Conservation (phyloP, 2,797 vertebrate species). For the Labeo calbasu region DNA sequence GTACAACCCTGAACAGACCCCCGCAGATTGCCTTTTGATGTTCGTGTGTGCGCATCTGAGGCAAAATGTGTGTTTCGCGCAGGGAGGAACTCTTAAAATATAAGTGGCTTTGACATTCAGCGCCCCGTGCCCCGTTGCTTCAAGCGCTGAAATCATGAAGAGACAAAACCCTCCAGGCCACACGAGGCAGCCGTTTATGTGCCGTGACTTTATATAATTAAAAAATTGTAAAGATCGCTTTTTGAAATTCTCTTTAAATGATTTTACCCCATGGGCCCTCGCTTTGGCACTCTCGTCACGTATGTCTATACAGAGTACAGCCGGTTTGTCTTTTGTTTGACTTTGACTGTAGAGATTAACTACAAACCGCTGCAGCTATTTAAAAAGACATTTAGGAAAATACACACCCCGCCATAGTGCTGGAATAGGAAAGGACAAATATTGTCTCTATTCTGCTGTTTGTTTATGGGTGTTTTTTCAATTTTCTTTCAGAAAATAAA, state of each 20-base stretch:
- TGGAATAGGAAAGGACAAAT: constrained; percentile 40
- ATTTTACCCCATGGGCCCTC: constrained; percentile 40
- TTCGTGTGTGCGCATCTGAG: constrained; percentile 22
- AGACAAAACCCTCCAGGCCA: constrained; percentile 14
- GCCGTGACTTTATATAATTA: constrained; percentile 51
- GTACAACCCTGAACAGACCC: constrained; percentile 73
- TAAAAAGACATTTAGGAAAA: constrained; percentile 61
- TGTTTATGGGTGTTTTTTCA: constrained; percentile 2
- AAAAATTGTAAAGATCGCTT: constrained; percentile 51
- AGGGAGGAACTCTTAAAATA: constrained; percentile 69
- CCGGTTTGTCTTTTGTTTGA: constrained; percentile 79
- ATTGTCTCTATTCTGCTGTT: not conserved
- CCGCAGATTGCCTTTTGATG: constrained; percentile 64
- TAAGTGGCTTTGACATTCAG: constrained; percentile 32
- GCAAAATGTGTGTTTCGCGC: constrained; percentile 53
- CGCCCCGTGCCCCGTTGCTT: constrained; percentile 22
- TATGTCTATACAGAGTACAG: constrained; percentile 49
- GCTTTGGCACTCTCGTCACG: constrained; percentile 50
- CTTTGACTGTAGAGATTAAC: constrained; percentile 75
- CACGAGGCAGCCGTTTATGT: constrained; percentile 40
- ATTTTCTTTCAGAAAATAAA: not conserved
- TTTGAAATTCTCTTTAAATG: constrained; percentile 50
- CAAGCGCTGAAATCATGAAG: constrained; percentile 18
- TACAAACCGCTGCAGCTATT: constrained; percentile 41
- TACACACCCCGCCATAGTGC: constrained; percentile 49